These are phyloP conservation scores for Mycetomoellerius zeteki DNA, from an alignment of 1,140 invertebrate genomes.

Conservation along the genomic window DNA sequence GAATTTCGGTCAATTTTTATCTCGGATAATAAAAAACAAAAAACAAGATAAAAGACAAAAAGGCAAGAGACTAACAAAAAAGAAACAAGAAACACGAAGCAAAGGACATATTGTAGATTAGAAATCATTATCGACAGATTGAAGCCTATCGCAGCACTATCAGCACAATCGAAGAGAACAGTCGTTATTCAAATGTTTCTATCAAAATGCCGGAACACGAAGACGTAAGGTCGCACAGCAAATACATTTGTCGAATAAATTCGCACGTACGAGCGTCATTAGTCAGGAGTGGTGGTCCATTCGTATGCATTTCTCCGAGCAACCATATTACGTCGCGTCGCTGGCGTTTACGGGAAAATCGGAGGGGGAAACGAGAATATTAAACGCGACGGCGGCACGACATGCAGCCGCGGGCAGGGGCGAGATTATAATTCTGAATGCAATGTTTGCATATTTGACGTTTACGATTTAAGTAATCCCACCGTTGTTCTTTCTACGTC, in stretches of 20 bases:
- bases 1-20: no score
- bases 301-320: background rate
- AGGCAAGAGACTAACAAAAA: no score
- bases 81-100: no score
- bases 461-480: constrained; percentile 77
- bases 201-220: constrained; percentile 22
- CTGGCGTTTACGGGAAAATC: constrained; percentile 11
- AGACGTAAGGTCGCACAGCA: constrained; percentile 13
- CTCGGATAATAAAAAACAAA: no score
- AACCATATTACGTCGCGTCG: constrained; percentile 2
- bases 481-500: constrained; percentile 66
- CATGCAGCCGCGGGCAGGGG: constrained; percentile 59
- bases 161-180: background rate
- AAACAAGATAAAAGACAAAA: no score
- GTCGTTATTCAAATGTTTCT: background rate
- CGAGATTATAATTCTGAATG: constrained; percentile 76
- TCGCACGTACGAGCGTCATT: constrained; percentile 38
- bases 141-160: background rate
- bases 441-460: constrained; percentile 81
- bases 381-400: constrained; percentile 45
- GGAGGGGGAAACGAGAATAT: constrained; percentile 62
- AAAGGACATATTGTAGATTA: no score
- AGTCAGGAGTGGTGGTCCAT: constrained; percentile 32
- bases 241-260: constrained; percentile 70
- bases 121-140: background rate